Evolutionary conservation across 2,797 vertebrate genomes (phyloP), one percentile per base, ranked within the genome.

Genomic region (Atherinosoma microstoma): DNA sequence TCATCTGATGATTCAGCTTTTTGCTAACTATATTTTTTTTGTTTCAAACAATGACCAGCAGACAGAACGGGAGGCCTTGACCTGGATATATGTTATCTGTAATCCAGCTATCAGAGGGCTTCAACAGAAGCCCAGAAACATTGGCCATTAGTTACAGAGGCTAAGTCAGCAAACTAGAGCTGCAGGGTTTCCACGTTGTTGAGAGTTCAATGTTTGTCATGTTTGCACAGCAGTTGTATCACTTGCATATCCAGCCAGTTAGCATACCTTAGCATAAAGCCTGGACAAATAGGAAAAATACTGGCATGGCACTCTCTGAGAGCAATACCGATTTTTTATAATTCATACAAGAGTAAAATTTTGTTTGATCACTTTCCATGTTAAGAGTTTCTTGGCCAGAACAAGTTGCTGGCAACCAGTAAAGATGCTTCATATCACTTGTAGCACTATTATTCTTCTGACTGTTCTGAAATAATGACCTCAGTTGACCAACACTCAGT

Each of bases 191-290:
- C 22, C 22, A 12, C n/a, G 15, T 54, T 27, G n/a, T 24, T 27
- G 3, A 27, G 22, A 18, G 16, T 45, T 20, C 13, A 45, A 15
- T 67, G 64, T 36, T 67, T 11, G 10, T 58, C 56, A 42, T 45
- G 45, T 47, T 47, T 47, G 45, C 45, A 47, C 45, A 47, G 45
- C 45, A n/a, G 45, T 47, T n/a, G 53, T 67, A 22, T 35, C 18
- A n/a, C 30, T 34, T 27, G 51, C 30, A 32, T 34, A 27, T 30
- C 34, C 35, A 57, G 51, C 18, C 35, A 67, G 64, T 20, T 51
- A 57, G 35, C 45, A 47, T 47, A 47, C 45, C 27, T 42, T 57
- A 57, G 13, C 36, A 32, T 24, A 34, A n/a, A 20, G 7, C 15
- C 53, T 56, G 27, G 29, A 47, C 20, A n/a, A 8, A 47, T 20